A percentile compares a stretch with the other conserved stretches of the same genome.
These are phyloP conservation scores for Parauchenoglanis punctatus DNA, from an alignment of 2,797 vertebrate species.

Conservation along the genomic window DNA sequence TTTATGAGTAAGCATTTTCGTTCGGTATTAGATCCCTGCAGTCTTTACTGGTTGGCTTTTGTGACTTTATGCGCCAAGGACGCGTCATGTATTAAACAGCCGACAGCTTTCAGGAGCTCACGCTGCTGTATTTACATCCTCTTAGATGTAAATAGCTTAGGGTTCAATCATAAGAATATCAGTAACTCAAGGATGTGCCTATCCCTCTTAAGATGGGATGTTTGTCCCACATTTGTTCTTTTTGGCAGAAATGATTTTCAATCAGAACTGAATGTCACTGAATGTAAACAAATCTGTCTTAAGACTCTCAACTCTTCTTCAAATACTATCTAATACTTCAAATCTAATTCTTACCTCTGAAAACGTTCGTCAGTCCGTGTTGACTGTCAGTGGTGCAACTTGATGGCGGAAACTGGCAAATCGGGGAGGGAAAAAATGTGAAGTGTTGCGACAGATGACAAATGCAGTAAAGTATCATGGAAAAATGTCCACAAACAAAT, in stretches of 20 bases:
- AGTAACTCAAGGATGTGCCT: background rate
- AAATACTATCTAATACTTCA: background rate
- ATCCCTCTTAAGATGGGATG: background rate
- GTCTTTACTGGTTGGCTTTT: background rate
- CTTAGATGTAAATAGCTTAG: background rate
- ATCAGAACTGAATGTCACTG: background rate
- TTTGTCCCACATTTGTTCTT: background rate
- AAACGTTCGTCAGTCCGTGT: background rate
- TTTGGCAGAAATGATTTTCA: slow-evolving; percentile 9
- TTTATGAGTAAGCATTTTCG: background rate
- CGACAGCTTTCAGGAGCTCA: background rate
- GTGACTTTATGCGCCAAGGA: background rate
- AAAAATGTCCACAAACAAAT: background rate
- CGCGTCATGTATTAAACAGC: background rate
- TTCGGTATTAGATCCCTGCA: background rate
- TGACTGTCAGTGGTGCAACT: background rate
- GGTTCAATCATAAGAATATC: background rate
- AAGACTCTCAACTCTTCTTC: background rate
- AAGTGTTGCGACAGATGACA: background rate
- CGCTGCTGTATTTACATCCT: background rate
- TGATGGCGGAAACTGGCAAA: background rate
- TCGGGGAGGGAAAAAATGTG: background rate
- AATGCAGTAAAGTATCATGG: background rate
- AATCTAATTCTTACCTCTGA: background rate
- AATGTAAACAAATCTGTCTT: slow-evolving; percentile 9